Percentiles rank a stretch among this genome's conserved stretches.
Evolutionary conservation across 2,113 vertebrate genomes (phyloP).

Genomic region (Vulpes vulpes): DNA sequence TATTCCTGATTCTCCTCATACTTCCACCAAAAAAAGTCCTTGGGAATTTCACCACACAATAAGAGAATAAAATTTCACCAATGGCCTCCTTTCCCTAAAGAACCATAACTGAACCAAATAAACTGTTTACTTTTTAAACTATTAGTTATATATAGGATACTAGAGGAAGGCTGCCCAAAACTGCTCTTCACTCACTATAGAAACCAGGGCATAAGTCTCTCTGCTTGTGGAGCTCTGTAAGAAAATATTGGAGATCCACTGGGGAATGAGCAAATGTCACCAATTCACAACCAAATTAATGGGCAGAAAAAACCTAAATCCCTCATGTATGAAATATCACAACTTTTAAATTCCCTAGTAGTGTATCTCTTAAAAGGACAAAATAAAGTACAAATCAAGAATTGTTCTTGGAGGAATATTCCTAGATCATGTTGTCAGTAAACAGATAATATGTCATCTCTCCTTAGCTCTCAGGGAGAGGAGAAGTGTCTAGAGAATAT

Average conservation of each 20-base stretch:
- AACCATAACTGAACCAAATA: neutral
- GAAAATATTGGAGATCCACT: neutral
- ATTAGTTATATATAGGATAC: neutral
- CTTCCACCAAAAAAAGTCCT: neutral
- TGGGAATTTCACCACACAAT: neutral
- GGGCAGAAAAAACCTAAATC: conserved; percentile 21
- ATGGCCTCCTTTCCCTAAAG: neutral
- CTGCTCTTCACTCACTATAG: neutral
- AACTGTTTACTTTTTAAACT: conserved; percentile 23
- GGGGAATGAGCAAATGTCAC: conserved; percentile 28
- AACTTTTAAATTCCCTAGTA: conserved; percentile 62
- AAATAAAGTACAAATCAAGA: conserved; percentile 74
- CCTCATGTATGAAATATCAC: conserved; percentile 48
- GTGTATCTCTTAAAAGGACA: conserved; percentile 54
- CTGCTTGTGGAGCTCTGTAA: neutral
- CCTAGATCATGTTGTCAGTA: conserved; percentile 64
- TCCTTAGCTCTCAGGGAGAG: conserved; percentile 48
- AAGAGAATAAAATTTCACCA: conserved; percentile 28
- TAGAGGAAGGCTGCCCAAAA: neutral
- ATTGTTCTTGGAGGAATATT: conserved; percentile 71
- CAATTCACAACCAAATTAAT: conserved; percentile 63
- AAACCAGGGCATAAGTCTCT: neutral
- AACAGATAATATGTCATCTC: conserved; percentile 69
- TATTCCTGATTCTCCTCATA: neutral
- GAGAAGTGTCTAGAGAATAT: conserved; percentile 59